Evolutionary conservation across 64 coral and sea anemone species (phyloP).

Genomic region (Cladopsammia gracilis): DNA sequence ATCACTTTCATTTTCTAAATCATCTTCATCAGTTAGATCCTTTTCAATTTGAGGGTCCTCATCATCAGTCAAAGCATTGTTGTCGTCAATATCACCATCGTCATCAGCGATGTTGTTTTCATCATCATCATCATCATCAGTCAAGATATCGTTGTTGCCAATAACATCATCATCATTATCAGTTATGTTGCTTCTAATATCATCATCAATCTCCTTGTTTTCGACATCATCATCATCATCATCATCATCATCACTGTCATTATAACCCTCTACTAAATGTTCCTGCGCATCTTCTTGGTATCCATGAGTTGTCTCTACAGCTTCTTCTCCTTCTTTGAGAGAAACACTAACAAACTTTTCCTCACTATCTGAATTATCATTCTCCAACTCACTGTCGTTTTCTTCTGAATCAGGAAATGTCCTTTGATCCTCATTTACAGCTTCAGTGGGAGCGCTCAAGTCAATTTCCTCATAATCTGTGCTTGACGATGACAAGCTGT

Average conservation of each 20-base stretch:
- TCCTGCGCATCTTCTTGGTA: not conserved
- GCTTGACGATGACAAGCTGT: conserved; percentile 39
- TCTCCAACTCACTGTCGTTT: conserved; percentile 3
- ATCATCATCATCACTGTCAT: not conserved
- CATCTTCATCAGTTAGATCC: not conserved
- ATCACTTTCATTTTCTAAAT: not conserved
- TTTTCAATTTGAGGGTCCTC: not conserved
- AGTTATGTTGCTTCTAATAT: too few species aligned
- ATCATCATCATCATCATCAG: not conserved
- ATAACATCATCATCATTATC: not conserved
- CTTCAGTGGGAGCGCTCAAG: not conserved
- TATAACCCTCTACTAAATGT: not conserved
- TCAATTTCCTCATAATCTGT: conserved; percentile 56
- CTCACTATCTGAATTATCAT: conserved; percentile 11
- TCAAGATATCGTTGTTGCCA: too few species aligned
- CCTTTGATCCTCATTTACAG: not conserved
- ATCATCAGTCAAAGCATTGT: conserved; percentile 9
- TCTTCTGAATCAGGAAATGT: not conserved
- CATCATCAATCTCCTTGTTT: not conserved
- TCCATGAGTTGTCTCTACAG: not conserved
- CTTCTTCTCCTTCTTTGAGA: not conserved
- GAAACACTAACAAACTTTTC: not conserved
- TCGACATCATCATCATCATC: not conserved
- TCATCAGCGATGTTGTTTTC: not conserved
- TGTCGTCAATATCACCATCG: not conserved